phyloP scores from a whole-genome alignment of 2,797 vertebrate species.

The Gallirallus australis region DNA sequence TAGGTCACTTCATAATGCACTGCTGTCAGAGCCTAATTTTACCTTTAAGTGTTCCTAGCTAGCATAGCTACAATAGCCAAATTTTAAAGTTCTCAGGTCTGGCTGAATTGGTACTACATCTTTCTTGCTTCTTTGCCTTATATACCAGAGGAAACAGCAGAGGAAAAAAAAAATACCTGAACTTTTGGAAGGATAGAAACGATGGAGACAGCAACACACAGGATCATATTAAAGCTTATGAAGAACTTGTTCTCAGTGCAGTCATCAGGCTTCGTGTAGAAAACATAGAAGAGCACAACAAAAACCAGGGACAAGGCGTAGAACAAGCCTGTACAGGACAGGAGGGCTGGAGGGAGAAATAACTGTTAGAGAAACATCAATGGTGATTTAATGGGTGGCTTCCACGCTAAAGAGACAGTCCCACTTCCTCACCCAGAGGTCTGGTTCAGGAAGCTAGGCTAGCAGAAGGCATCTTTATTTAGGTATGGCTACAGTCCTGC shows the following conservation, averaged over 20 bases:
- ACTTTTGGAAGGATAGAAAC: slow-evolving; percentile 89
- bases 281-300: slow-evolving; percentile 82
- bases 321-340: slow-evolving; percentile 81
- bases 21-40: neutral
- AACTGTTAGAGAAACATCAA: neutral
- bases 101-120: neutral
- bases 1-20: accelerated
- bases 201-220: slow-evolving; percentile 85
- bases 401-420: neutral
- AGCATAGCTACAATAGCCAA: neutral
- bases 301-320: slow-evolving; percentile 82
- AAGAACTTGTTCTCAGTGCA: slow-evolving; percentile 92
- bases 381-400: neutral
- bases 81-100: neutral
- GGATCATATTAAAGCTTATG: slow-evolving; percentile 89
- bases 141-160: neutral
- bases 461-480: neutral
- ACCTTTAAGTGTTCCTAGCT: neutral
- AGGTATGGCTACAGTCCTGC: neutral
- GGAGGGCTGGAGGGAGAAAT: slow-evolving; percentile 78
- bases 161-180: slow-evolving; percentile 82
- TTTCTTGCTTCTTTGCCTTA: neutral
- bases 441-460: neutral
- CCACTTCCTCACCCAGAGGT: neutral
- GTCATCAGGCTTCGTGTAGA: slow-evolving; percentile 86